Base-by-base conservation (phyloP, 1,140 invertebrate genomes). In the Drosophila bifasciata region DNA sequence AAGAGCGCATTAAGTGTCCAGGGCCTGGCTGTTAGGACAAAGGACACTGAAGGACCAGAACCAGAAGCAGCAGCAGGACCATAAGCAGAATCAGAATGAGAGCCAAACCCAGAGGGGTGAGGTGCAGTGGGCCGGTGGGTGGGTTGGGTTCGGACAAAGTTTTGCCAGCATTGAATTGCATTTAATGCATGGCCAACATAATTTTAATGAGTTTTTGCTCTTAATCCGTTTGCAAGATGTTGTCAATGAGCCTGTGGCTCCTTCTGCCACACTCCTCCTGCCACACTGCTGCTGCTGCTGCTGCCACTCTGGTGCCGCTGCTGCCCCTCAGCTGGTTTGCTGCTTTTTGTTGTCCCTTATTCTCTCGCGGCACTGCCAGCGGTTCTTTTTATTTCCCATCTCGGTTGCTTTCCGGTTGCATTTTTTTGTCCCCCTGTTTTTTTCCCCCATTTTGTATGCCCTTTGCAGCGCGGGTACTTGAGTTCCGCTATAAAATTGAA, bases 141-240 rank as follows among this genome's bases (percentile, higher is more conserved):
- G 49, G 21, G 25, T 25, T 13, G 23, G 9, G 43, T 21, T n/a
- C n/a, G 16, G 53, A 41, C 19, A 28, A 23, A 57, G 56, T 46
- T 32, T 50, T 73, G 76, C 66, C 76, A 55, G 80, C 80, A 84
- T 84, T 80, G 72, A 84, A 84, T 79, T 84, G 80, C 80, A 85
- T 85, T 79, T 85, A 84, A 84, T 85, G 80, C 81, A 85, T 80
- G 80, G 58, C 80, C 80, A 84, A 85, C 80, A 84, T 84, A 85
- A 85, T 84, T 84, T 84, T 84, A 84, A 84, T 84, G 80, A 84
- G 80, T 84, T 84, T 79, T 79, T 76, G 66, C 80, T 85, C 76
- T 84, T 84, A 84, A 84, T 84, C 80, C 80, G 80, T 85, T 84
- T 84, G 80, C 80, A 84, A 85, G 80, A 84, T 84, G 80, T 79